These are phyloP conservation scores for Charadrius vociferus DNA, from an alignment of 2,113 vertebrate genomes.

Conservation along the genomic window DNA sequence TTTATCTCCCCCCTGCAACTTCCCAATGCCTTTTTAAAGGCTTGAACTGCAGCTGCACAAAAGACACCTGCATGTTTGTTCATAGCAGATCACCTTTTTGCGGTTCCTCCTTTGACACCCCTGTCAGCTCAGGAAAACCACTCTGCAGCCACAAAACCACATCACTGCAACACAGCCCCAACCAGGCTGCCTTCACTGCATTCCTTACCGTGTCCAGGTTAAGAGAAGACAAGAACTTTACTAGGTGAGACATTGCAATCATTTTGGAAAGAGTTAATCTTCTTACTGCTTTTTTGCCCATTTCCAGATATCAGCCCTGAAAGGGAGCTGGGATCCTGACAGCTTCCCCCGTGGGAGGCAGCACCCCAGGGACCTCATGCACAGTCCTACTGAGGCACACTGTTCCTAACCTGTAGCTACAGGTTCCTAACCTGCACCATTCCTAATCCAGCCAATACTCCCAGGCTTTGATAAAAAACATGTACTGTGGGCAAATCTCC, in stretches of 20 bases:
- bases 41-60: not conserved
- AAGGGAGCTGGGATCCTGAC: not conserved
- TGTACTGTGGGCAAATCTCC: not conserved
- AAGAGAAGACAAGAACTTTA: not conserved
- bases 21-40: not conserved
- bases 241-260: not conserved
- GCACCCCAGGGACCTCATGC: not conserved
- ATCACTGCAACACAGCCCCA: rapidly evolving
- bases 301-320: not conserved
- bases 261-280: not conserved
- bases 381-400: not conserved
- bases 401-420: not conserved
- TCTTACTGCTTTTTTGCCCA: not conserved
- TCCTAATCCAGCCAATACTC: not conserved
- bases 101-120: not conserved
- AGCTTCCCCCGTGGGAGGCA: not conserved
- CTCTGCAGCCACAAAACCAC: not conserved
- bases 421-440: not conserved
- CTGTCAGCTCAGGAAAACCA: not conserved
- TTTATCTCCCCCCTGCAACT: not conserved
- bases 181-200: not conserved
- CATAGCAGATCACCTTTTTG: not conserved
- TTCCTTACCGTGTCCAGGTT: not conserved
- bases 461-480: not conserved
- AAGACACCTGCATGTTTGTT: not conserved